A percentile compares a stretch with the other conserved stretches of the same genome.
These are phyloP conservation scores for Leucoma salicis DNA, from an alignment of 2,888 invertebrate genomes.

Conservation along the genomic window DNA sequence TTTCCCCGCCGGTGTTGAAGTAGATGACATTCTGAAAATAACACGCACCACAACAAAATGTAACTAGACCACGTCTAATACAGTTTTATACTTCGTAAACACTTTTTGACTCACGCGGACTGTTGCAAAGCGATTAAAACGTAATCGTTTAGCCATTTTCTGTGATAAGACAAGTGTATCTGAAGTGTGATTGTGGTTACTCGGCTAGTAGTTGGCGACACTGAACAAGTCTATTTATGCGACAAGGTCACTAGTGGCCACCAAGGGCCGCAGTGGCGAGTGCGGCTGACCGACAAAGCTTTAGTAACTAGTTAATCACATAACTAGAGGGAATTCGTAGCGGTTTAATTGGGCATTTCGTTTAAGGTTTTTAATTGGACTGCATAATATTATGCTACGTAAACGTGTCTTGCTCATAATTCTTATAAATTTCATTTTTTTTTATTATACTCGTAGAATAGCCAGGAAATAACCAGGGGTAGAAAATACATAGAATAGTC, in stretches of 20 bases:
- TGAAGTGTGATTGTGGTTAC: slow-evolving; percentile 47
- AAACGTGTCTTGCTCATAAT: too few relatives aligned
- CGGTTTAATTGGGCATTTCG: too few relatives aligned
- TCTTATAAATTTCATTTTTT: too few relatives aligned
- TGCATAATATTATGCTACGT: too few relatives aligned
- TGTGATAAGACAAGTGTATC: slow-evolving; percentile 68
- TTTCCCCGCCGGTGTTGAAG: slow-evolving; percentile 60
- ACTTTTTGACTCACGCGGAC: slow-evolving; percentile 56
- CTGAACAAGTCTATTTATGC: slow-evolving; percentile 61
- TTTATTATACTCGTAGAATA: too few relatives aligned
- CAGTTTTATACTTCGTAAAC: slow-evolving; percentile 59
- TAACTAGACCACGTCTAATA: slow-evolving; percentile 57
- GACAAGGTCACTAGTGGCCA: slow-evolving; percentile 56
- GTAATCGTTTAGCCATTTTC: slow-evolving; percentile 76
- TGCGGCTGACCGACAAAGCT: slow-evolving; percentile 45
- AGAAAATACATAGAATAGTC: too few relatives aligned
- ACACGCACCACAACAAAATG: slow-evolving; percentile 44
- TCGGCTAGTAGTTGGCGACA: slow-evolving; percentile 63
- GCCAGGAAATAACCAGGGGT: too few relatives aligned
- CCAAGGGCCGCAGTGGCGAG: slow-evolving; percentile 56
- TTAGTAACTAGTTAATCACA: slow-evolving; percentile 33
- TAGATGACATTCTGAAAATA: slow-evolving; percentile 72
- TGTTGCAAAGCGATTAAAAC: slow-evolving; percentile 56
- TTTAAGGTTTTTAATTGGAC: too few relatives aligned
- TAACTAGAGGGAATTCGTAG: slow-evolving; percentile 21